Evolutionary conservation across 2,113 vertebrate genomes (phyloP), one percentile per base, ranked within the genome.

Genomic region (Crocuta crocuta): DNA sequence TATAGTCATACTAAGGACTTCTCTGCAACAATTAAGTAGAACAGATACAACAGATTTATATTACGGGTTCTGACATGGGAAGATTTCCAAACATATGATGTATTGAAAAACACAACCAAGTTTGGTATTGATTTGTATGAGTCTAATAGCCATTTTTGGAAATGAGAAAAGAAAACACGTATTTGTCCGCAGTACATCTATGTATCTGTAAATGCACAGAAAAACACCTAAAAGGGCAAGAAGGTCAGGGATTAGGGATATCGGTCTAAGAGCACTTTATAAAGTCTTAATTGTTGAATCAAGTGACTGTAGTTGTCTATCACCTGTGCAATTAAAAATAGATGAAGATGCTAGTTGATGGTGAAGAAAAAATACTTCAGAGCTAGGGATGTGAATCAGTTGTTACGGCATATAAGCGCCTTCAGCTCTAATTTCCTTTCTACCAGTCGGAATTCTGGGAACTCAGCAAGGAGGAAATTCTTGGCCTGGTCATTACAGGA

Each of bases 381-480:
- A 50, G 61, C 26, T 71, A 33, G 66, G 35, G 68, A 10, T 35
- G n/a, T 23, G 55, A 15, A 26, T 65, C 61, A 23, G 65, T 33
- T 65, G 76, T 70, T 85, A 17, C 17, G 86, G 91, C 58, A 65
- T 53, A 10, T 4, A 68, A 65, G 17, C 28, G 24, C 35, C 92
- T 95, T 94, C 21, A 24, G 48, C 39, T 86, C 82, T 70, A 66
- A 95, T 35, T 89, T 93, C 82, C 80, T 61, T 78, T 76, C 88
- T 58, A 81, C 31, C 21, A 73, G 70, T 53, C 85, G 63, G 70
- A 94, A 88, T 80, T 61, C 91, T 94, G 79, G 89, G 58, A 91
- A 89, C 82, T 82, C 82, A 86, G 73, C n/a, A 78, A 91, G 82
- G 84, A 96, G 68, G 48, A 79, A 89, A 83, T 89, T 87, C 82